These are phyloP conservation scores for Metallyticus violacea DNA, from an alignment of 2,888 invertebrate genomes.

Conservation along the genomic window DNA sequence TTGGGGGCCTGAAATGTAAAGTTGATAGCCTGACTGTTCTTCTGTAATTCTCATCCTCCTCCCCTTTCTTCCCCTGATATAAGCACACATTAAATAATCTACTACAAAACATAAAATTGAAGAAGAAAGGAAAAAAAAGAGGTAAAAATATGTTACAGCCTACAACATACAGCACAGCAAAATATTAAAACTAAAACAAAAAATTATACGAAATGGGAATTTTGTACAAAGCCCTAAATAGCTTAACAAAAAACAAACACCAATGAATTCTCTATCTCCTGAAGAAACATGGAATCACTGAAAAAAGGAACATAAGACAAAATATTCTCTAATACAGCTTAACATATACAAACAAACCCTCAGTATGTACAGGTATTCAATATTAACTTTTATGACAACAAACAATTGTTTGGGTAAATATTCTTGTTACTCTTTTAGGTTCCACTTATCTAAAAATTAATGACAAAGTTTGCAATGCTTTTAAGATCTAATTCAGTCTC, in stretches of 20 bases:
- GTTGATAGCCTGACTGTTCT: not conserved
- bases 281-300: not conserved
- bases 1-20: not conserved
- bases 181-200: not conserved
- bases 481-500: too few relatives aligned
- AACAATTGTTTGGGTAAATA: too few relatives aligned
- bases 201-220: not conserved
- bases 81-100: not conserved
- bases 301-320: not conserved
- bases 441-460: too few relatives aligned
- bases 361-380: not conserved
- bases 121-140: not conserved
- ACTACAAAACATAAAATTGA: too few relatives aligned
- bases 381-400: too few relatives aligned
- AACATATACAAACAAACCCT: not conserved
- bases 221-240: not conserved
- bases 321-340: not conserved
- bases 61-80: conserved; percentile 23
- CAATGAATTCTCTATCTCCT: not conserved
- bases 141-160: not conserved
- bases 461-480: too few relatives aligned
- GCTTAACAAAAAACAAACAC: not conserved
- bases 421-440: too few relatives aligned
- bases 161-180: conserved; percentile 5
- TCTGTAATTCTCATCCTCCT: conserved; percentile 27